Conservation (phyloP, 1,140 invertebrate species). For the Drosophila grimshawi region DNA sequence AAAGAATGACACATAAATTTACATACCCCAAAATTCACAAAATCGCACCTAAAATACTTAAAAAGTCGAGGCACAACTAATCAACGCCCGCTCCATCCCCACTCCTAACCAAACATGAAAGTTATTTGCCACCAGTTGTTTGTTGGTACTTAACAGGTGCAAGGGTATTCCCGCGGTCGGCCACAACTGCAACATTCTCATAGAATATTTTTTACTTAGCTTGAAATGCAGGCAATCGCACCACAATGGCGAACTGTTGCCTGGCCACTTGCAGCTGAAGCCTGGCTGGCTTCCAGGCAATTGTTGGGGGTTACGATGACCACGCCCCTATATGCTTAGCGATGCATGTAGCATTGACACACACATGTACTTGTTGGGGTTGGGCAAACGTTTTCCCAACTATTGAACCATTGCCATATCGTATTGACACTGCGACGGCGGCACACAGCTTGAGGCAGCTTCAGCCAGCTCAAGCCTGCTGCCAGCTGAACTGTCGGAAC, state of each 20-base stretch:
- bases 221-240: conserved; percentile 7
- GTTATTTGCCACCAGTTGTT: too few species aligned
- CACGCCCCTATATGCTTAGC: conserved; percentile 58
- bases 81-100: conserved; percentile 9
- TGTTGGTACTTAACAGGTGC: too few species aligned
- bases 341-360: conserved; percentile 63
- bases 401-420: conserved; percentile 79
- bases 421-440: conserved; percentile 66
- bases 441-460: conserved; percentile 44
- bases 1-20: too few species aligned
- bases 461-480: conserved; percentile 20
- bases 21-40: too few species aligned
- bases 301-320: conserved; percentile 63
- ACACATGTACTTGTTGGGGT: conserved; percentile 60
- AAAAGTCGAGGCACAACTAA: too few species aligned
- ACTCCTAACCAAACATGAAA: conserved; percentile 16
- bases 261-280: conserved; percentile 27
- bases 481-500: conserved; percentile 22
- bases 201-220: neutral
- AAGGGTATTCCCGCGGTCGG: too few species aligned
- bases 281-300: conserved; percentile 42
- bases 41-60: too few species aligned
- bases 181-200: too few species aligned
- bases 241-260: conserved; percentile 3
- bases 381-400: conserved; percentile 81